These are phyloP conservation scores for Eurypyga helias DNA, from an alignment of 2,113 vertebrate genomes.

Conservation along the genomic window DNA sequence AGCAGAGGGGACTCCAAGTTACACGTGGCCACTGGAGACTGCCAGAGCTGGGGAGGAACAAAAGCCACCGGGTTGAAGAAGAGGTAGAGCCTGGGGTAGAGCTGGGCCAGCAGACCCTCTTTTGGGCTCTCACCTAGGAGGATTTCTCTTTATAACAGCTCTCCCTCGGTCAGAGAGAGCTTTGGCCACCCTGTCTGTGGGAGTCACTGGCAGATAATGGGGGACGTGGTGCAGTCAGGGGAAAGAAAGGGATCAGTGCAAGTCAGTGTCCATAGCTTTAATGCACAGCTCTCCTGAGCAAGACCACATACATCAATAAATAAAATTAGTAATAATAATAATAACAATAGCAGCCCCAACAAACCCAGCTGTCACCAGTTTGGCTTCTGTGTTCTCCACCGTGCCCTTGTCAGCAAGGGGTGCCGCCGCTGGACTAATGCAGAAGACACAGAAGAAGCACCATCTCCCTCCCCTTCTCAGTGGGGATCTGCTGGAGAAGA, in stretches of 20 bases:
- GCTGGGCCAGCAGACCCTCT: background rate
- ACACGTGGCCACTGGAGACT: background rate
- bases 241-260: background rate
- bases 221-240: too few species aligned
- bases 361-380: constrained; percentile 45
- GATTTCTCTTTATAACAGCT: background rate
- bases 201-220: background rate
- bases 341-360: constrained; percentile 32
- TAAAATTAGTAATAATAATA: constrained; percentile 17
- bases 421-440: background rate
- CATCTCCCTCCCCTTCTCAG: background rate
- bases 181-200: background rate
- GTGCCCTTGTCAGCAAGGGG: background rate
- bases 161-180: background rate
- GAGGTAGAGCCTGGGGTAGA: background rate
- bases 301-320: constrained; percentile 55
- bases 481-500: background rate
- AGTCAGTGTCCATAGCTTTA: constrained; percentile 49
- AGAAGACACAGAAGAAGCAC: constrained; percentile 4
- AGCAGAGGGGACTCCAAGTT: background rate
- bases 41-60: background rate
- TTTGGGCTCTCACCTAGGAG: background rate
- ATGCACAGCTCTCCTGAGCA: constrained; percentile 33
- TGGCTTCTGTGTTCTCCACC: background rate
- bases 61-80: background rate